Percentiles rank a stretch among this genome's conserved stretches.
phyloP scores from a whole-genome alignment of 2,113 vertebrate genomes.

The Neolamprologus devosi region DNA sequence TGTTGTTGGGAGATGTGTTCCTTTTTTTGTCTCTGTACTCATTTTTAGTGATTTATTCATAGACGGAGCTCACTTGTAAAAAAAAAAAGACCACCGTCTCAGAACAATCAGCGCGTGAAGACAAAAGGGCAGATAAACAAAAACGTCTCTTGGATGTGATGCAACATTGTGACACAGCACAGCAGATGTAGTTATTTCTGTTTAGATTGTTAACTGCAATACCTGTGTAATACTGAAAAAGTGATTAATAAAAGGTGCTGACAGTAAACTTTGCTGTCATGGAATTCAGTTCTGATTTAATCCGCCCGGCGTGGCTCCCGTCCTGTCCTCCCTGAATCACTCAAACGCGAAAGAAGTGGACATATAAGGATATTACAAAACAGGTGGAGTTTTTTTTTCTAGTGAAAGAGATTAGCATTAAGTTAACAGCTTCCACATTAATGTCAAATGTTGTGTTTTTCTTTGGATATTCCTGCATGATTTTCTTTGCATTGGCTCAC shows the following conservation, averaged over 20 bases:
- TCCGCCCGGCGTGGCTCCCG: rapidly evolving
- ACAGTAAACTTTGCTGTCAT: neutral
- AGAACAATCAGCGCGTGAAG: neutral
- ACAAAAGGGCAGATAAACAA: neutral
- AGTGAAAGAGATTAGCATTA: neutral
- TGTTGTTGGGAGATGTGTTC: neutral
- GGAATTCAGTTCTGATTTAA: neutral
- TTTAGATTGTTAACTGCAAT: neutral
- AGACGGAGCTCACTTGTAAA: neutral
- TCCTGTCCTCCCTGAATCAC: neutral
- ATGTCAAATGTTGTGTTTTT: neutral
- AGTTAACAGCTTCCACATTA: neutral
- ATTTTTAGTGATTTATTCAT: constrained; percentile 31
- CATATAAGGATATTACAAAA: neutral
- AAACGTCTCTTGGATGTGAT: neutral
- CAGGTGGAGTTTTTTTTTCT: neutral
- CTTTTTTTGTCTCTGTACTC: neutral
- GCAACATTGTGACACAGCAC: constrained; percentile 11
- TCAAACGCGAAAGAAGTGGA: neutral
- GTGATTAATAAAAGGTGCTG: neutral
- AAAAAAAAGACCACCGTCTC: constrained; percentile 2
- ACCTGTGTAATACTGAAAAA: neutral
- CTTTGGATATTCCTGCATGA: neutral
- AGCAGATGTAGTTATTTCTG: neutral
- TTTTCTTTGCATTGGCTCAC: neutral